Evolutionary conservation across 2,888 invertebrate species (phyloP).

Genomic region (Drosophila pegasa): DNA sequence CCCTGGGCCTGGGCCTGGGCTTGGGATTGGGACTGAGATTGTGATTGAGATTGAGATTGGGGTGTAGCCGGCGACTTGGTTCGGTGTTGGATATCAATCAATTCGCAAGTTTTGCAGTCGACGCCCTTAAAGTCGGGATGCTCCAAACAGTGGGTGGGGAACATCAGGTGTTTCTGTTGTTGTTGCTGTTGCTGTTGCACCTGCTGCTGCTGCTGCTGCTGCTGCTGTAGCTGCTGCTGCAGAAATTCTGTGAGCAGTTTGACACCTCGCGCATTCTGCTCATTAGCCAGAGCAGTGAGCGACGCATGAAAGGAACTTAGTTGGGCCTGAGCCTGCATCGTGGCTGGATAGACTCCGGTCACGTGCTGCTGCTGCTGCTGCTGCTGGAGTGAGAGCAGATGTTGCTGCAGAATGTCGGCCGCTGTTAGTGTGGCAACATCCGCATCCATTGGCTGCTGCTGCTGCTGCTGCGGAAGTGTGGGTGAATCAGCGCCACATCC

Average conservation of each 20-base stretch:
- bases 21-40: conserved; percentile 25
- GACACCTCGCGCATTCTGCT: conserved; percentile 73
- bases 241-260: conserved; percentile 83
- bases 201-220: conserved; percentile 65
- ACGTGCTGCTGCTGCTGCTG: conserved; percentile 55
- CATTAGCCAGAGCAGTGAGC: conserved; percentile 72
- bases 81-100: conserved; percentile 76
- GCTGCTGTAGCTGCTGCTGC: conserved; percentile 78
- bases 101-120: conserved; percentile 84
- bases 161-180: conserved; percentile 66
- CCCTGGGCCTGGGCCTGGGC: conserved; percentile 32
- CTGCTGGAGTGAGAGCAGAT: conserved; percentile 47
- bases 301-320: conserved; percentile 82
- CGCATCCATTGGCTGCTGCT: conserved; percentile 27
- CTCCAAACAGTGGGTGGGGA: conserved; percentile 78
- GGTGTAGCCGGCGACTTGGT: conserved; percentile 68
- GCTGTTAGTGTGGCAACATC: conserved; percentile 32
- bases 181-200: not conserved
- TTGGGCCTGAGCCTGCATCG: conserved; percentile 44
- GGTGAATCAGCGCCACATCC: conserved; percentile 26
- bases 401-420: conserved; percentile 57
- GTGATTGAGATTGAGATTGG: conserved; percentile 43
- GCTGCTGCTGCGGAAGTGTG: conserved; percentile 28
- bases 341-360: conserved; percentile 43
- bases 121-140: conserved; percentile 82